These are phyloP conservation scores for Drosophila leontia DNA, from an alignment of 1,140 invertebrate species.

Conservation along the genomic window DNA sequence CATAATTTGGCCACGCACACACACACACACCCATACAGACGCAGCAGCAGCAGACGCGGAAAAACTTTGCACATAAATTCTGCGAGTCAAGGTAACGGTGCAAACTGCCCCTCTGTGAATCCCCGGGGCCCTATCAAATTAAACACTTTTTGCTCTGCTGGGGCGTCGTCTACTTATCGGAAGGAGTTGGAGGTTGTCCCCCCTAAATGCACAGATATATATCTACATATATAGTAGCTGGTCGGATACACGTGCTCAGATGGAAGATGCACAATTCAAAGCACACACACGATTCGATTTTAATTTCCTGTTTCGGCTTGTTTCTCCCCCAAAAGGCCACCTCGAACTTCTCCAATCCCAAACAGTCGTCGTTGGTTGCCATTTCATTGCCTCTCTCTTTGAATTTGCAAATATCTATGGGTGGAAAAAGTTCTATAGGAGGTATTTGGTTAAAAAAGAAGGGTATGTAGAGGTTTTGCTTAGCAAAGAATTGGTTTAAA, in stretches of 20 bases:
- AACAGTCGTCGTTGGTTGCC: constrained; percentile 14
- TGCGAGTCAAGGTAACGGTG: constrained; percentile 76
- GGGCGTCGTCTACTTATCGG: constrained; percentile 50
- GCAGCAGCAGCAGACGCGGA: constrained; percentile 22
- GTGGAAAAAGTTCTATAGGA: constrained; percentile 29
- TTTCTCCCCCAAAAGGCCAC: constrained; percentile 20
- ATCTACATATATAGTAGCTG: constrained; percentile 5
- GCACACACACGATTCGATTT: constrained; percentile 64
- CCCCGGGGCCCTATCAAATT: constrained; percentile 66
- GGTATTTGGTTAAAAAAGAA: neutral
- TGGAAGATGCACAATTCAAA: constrained; percentile 34
- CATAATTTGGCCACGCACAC: constrained; percentile 64
- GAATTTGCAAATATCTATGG: constrained; percentile 62
- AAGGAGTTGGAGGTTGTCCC: constrained; percentile 3
- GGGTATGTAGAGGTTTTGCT: neutral
- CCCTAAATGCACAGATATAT: constrained; percentile 21
- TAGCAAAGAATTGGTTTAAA: neutral
- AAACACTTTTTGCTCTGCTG: constrained; percentile 59
- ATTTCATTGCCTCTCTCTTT: constrained; percentile 48
- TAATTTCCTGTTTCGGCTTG: constrained; percentile 75
- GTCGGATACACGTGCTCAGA: constrained; percentile 20
- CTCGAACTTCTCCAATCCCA: constrained; percentile 9
- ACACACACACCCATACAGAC: constrained; percentile 12
- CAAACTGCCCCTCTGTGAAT: constrained; percentile 47
- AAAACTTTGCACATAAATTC: constrained; percentile 79